Conservation (phyloP, 2,113 vertebrate genomes). For the Sapajus apella region DNA sequence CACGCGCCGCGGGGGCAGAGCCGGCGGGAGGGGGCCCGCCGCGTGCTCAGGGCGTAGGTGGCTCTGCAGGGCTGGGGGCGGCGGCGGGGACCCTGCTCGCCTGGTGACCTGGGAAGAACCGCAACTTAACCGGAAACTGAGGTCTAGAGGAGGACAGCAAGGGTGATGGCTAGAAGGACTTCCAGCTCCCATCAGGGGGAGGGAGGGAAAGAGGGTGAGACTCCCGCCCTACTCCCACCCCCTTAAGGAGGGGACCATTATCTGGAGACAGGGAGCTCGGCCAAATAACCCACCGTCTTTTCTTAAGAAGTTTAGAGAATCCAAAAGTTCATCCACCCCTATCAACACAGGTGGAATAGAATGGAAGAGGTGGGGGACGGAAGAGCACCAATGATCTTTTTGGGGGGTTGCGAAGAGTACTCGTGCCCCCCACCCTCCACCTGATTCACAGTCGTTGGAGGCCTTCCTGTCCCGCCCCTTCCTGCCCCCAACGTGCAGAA, state of each 20-base stretch:
- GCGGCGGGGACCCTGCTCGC: neutral
- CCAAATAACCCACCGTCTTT: neutral
- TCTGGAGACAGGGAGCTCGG: neutral
- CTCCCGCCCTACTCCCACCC: neutral
- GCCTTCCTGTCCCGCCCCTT: neutral
- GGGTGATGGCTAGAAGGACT: neutral
- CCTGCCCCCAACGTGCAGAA: neutral
- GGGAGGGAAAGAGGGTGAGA: neutral
- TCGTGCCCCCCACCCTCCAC: accelerated
- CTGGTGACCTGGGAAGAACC: neutral
- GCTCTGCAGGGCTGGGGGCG: neutral
- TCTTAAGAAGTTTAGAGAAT: neutral
- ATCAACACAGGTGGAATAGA: neutral
- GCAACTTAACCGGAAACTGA: neutral
- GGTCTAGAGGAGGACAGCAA: neutral
- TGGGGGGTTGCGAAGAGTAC: neutral
- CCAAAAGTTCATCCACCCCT: neutral
- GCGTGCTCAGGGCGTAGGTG: neutral
- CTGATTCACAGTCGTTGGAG: neutral
- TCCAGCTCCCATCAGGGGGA: neutral
- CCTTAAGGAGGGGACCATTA: neutral
- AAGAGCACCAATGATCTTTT: neutral
- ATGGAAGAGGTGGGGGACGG: neutral
- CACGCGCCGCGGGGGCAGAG: neutral
- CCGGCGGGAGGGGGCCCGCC: too few relatives aligned